Base-by-base conservation (phyloP, 2,797 vertebrate species). In the Sparidentex hasta region DNA sequence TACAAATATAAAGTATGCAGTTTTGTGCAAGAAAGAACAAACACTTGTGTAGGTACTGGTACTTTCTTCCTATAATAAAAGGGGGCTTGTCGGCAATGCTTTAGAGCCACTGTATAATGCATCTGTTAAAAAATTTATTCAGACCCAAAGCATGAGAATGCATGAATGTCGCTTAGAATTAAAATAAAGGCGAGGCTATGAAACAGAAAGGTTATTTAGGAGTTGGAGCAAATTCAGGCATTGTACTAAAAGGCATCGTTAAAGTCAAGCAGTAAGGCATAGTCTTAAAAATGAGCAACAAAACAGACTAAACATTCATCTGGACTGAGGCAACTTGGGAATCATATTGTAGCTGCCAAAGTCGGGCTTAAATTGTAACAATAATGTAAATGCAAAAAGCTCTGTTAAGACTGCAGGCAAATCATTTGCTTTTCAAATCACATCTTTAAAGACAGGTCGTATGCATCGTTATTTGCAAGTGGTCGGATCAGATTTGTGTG, bases 71-170 rank as follows among this genome's bases (percentile, higher is more conserved):
- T 20, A n/a, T 17, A 20, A 51, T 68, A 73, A 81, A 74, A 81
- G 0, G 17, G 68, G 43, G 1, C 23, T 65, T 75, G 51, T 17
- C 9, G 29, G 11, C 33, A 79, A 78, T 59, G 67, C 64, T 72
- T 65, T 20, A 84, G 63, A 67, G 64, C 70, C 47, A 59, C 47
- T 80, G 63, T 63, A 79, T 82, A 80, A 80, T 84, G 78, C 82
- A 84, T 76, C 76, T 79, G 74, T 72, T 82, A 25, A 88, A 88
- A 84, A 4, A 90, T 85, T 61, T 44, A 88, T 84, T 64, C 12
- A 69, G 55, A 71, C 20, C 17, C 58, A 84, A 86, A 81, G 74
- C 78, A 76, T 65, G 52, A 78, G 52, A 85, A 81, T 82, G 71
- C 72, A 84, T 47, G 38, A 74, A 74, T 70, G 74, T 73, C 84